Conservation (phyloP, 2,113 vertebrate species). For the Recurvirostra avosetta region DNA sequence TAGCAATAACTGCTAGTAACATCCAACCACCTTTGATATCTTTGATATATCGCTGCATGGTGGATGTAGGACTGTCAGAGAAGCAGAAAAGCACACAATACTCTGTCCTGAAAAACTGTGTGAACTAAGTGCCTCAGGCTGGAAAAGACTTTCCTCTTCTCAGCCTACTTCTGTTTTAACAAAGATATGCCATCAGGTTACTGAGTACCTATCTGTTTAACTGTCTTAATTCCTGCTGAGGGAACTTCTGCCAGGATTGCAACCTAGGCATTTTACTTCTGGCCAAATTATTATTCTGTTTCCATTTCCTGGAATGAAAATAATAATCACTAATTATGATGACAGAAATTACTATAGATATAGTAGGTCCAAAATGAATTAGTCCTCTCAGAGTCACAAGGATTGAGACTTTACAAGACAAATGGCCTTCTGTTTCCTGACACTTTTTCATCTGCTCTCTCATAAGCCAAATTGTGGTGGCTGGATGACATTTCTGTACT, state of each 20-base stretch:
- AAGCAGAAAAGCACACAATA: neutral
- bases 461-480: neutral
- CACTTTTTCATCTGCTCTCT: neutral
- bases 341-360: neutral
- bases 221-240: neutral
- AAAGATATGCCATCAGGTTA: neutral
- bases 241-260: neutral
- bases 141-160: neutral
- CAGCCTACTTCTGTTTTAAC: neutral
- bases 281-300: neutral
- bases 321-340: neutral
- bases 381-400: neutral
- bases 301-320: neutral
- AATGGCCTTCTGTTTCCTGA: neutral
- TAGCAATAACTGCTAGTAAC: neutral
- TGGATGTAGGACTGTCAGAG: neutral
- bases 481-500: neutral
- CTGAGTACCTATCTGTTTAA: neutral
- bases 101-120: neutral
- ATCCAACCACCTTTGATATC: rapidly evolving
- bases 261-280: neutral
- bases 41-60: rapidly evolving
- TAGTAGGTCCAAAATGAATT: neutral
- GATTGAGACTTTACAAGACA: neutral
- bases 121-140: neutral